Percentiles rank a stretch among this genome's conserved stretches.
Evolutionary conservation across 2,888 invertebrate genomes (phyloP).

Genomic region (Ceratothoa steindachneri): DNA sequence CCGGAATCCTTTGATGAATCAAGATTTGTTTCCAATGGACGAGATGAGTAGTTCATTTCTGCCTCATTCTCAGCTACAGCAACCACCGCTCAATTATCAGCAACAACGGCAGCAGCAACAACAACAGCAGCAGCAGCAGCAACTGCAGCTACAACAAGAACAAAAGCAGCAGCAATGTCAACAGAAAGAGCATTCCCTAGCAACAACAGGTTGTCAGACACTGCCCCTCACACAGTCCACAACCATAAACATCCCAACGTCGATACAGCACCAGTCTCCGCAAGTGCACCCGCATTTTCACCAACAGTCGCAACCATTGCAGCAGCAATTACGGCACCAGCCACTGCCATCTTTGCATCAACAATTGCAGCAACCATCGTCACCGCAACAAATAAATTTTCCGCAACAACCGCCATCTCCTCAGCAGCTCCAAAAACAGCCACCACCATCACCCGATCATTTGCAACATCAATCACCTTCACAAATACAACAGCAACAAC

Average conservation of each 20-base stretch:
- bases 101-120: background rate
- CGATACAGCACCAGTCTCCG: background rate
- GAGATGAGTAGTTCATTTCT: background rate
- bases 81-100: background rate
- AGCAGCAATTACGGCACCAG: background rate
- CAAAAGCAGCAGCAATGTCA: background rate
- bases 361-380: constrained; percentile 10
- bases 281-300: background rate
- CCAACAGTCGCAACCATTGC: background rate
- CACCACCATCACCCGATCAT: constrained; percentile 1
- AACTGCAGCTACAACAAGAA: background rate
- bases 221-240: too few relatives aligned
- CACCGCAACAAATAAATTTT: background rate
- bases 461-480: constrained; percentile 13
- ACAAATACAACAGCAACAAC: background rate
- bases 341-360: constrained; percentile 14
- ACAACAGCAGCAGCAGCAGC: background rate
- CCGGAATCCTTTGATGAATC: constrained; percentile 8
- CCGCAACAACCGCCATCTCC: background rate
- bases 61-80: background rate
- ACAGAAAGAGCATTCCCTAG: background rate
- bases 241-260: too few relatives aligned
- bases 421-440: constrained; percentile 23
- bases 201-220: too few relatives aligned
- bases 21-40: background rate